Evolutionary conservation across 2,888 invertebrate species (phyloP).

Genomic region (Pammene fasciana): DNA sequence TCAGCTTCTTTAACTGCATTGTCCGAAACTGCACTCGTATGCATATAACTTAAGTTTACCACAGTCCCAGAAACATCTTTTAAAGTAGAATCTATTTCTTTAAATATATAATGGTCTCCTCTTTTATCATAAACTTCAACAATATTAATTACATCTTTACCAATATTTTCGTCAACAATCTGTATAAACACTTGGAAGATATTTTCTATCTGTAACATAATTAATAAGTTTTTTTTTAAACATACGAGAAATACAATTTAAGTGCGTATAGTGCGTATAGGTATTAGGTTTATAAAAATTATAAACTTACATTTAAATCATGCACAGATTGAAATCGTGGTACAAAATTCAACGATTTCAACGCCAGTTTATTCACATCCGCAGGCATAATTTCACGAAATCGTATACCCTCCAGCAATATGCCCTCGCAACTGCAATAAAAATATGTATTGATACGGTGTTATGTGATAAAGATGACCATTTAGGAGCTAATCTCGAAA

Average conservation of each 20-base stretch:
- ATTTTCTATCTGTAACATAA: constrained; percentile 43
- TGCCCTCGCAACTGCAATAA: constrained; percentile 49
- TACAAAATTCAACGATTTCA: constrained; percentile 45
- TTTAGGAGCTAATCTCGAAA: no score
- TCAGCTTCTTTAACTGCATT: constrained; percentile 34
- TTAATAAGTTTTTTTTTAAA: no score
- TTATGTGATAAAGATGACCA: no score
- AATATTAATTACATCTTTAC: constrained; percentile 42
- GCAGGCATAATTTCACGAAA: constrained; percentile 42
- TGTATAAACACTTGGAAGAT: constrained; percentile 44
- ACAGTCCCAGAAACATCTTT: constrained; percentile 18
- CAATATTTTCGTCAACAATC: constrained; percentile 46
- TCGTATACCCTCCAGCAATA: constrained; percentile 43
- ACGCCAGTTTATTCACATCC: constrained; percentile 24
- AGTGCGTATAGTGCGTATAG: no score
- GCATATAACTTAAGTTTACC: constrained; percentile 24
- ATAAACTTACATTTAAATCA: constrained; percentile 44
- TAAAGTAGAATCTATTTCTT: constrained; percentile 16
- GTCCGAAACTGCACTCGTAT: constrained; percentile 31
- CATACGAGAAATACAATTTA: not conserved
- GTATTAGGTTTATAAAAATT: not conserved
- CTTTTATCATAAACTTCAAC: constrained; percentile 40
- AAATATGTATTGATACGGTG: no score
- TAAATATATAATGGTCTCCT: constrained; percentile 27
- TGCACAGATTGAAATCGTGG: constrained; percentile 44